These are phyloP conservation scores for Pimephales promelas DNA, from an alignment of 2,113 vertebrate species.

Conservation along the genomic window DNA sequence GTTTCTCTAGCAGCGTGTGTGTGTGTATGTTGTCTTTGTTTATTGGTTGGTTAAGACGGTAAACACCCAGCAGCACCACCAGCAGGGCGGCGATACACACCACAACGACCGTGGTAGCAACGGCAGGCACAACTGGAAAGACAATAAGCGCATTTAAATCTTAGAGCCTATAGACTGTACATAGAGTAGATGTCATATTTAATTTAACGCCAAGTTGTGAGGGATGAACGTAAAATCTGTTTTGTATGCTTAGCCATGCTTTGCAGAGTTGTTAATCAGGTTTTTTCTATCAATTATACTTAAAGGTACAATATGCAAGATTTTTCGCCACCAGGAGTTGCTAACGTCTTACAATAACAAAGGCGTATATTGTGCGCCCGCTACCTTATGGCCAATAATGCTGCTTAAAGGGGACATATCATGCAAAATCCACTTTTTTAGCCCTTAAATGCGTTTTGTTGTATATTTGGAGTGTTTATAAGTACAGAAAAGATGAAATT, in stretches of 20 bases:
- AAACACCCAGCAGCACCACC: constrained; percentile 85
- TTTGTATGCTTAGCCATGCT: not conserved
- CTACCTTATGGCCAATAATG: too few relatives aligned
- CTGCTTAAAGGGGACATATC: too few relatives aligned
- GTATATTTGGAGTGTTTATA: too few relatives aligned
- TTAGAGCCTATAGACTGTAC: not conserved
- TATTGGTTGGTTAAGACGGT: constrained; percentile 82
- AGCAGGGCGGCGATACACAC: constrained; percentile 87
- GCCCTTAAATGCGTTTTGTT: too few relatives aligned
- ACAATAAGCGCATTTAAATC: not conserved
- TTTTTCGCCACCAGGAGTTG: too few relatives aligned
- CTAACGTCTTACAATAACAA: too few relatives aligned
- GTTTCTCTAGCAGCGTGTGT: constrained; percentile 77
- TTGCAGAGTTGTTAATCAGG: not conserved
- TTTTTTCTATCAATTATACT: too few relatives aligned
- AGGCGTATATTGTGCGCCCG: too few relatives aligned
- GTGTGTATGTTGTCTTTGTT: constrained; percentile 77
- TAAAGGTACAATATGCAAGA: too few relatives aligned
- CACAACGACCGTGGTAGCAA: constrained; percentile 84
- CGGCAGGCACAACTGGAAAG: constrained; percentile 79
- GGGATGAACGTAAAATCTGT: not conserved
- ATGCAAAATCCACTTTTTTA: too few relatives aligned
- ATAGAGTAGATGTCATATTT: not conserved
- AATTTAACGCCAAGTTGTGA: not conserved
- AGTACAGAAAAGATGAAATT: too few relatives aligned